Evolutionary conservation across 2,797 vertebrate species (phyloP), one percentile per base, ranked within the genome.

Genomic region (Cuniculus paca): DNA sequence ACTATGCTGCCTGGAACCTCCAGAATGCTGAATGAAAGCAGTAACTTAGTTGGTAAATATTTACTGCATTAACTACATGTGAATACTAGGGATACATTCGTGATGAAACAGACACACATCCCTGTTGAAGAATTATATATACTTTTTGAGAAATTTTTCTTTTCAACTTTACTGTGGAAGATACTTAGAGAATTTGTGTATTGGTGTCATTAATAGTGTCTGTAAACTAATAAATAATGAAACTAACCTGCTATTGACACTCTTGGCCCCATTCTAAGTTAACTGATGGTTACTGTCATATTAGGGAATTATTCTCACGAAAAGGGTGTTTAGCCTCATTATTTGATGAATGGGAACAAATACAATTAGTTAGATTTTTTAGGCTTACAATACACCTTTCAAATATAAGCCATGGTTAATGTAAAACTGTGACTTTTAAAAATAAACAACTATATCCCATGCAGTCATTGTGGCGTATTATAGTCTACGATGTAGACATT

Each of bases 291-390:
- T 83, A 74, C 5, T 61, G 14, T 52, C n/a, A 92, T 95, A 82
- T 68, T 84, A 94, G 42, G 65, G 36, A 95, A 87, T 50, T 63
- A 85, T 36, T 60, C 72, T 96, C 45, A 97, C 70, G 52, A 88
- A 95, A 94, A 91, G 17, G 36, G 28, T 84, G 19, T 92, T 81
- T 63, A 24, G 45, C 75, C 1, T 70, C 48, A 90, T 28, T 91
- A 87, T 58, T 95, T 94, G 79, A 95, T 87, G 88, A 87, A 93
- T 20, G 20, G 20, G 92, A 96, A 31, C 52, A 96, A 90, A 90
- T 17, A 45, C 42, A 88, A 93, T 0, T 50, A 1, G 48, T 50
- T 50, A 74, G 17, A 95, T 48, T 90, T 90, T 97, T 95, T 79
- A 81, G 63, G 34, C 68, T 94, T 95, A 91, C 79, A 91, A 78